Evolutionary conservation across 2,797 vertebrate genomes (phyloP).

Genomic region (Artibeus lituratus): DNA sequence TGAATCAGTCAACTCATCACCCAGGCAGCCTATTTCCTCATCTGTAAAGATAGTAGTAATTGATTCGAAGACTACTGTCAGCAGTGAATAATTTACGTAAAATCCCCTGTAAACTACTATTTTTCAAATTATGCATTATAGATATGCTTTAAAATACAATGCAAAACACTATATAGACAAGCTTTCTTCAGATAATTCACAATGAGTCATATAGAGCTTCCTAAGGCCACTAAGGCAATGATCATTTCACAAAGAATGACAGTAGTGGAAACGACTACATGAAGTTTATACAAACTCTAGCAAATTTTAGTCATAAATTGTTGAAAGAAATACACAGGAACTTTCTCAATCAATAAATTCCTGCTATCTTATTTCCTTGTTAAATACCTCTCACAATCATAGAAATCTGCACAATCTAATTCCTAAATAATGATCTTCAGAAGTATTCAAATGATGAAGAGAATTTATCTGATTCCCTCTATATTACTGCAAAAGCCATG

Average conservation of each 20-base stretch:
- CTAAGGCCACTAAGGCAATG: background rate
- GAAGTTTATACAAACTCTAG: background rate
- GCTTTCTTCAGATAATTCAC: background rate
- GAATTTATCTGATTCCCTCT: background rate
- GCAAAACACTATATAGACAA: background rate
- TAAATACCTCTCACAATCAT: background rate
- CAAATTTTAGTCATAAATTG: background rate
- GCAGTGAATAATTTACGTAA: background rate
- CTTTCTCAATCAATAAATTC: background rate
- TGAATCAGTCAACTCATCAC: background rate
- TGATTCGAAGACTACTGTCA: background rate
- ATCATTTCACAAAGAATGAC: background rate
- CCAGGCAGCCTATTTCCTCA: background rate
- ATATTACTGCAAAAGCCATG: background rate
- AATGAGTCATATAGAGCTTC: background rate
- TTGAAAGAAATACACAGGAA: background rate
- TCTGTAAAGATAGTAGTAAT: background rate
- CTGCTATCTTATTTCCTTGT: background rate
- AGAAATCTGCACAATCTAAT: background rate
- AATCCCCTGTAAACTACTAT: background rate
- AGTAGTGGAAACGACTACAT: background rate
- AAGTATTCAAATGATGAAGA: background rate
- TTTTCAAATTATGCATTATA: background rate
- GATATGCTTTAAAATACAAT: slow-evolving; percentile 7
- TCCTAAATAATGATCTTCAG: background rate